Base-by-base conservation (phyloP, 2,888 invertebrate species). In the Idaea straminata region DNA sequence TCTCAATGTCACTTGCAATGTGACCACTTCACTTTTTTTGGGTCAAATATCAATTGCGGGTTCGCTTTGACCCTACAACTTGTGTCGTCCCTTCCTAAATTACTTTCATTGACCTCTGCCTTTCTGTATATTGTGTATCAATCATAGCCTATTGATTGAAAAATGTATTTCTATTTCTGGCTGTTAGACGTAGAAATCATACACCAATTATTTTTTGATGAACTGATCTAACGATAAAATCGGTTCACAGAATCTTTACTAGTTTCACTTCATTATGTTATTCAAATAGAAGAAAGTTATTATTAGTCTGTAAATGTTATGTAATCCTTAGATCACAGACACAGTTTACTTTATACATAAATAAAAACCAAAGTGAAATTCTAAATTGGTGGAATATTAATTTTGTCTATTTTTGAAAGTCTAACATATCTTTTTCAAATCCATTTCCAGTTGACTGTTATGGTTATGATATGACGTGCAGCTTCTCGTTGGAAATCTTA, bases 251-350 rank as follows among this genome's bases (percentile, higher is more conserved):
- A n/a, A 47, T 13, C 7, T 47, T 47, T 5, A 47, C 47, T 7
- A 47, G 10, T 47, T 47, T 47, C 47, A 47, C 47, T 10, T 13
- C 25, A 69, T 62, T 69, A 64, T n/a, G 38, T 62, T 34, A 66
- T 70, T 66, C 59, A 65, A 69, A 70, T 78, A 73, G 69, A 84
- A 83, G 86, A 89, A 87, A 87, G 85, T 82, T 76, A 63, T 74
- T 70, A 72, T 69, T 68, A 72, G 72, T 75, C 74, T 71, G 69
- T 73, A 73, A 74, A 76, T 72, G 72, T 88, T 79, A 80, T 74
- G 77, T 80, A 47, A 47, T 74, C 66, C 72, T 72, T 72, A 81
- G 78, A 81, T 83, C 77, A 82, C 80, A 76, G 47, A 13, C 77
- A 82, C 80, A 76, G 47, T 47, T 7, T 7, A 47, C 13, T 47